phyloP scores from a whole-genome alignment of 2,888 invertebrate species.

The Lepidonotus clava region DNA sequence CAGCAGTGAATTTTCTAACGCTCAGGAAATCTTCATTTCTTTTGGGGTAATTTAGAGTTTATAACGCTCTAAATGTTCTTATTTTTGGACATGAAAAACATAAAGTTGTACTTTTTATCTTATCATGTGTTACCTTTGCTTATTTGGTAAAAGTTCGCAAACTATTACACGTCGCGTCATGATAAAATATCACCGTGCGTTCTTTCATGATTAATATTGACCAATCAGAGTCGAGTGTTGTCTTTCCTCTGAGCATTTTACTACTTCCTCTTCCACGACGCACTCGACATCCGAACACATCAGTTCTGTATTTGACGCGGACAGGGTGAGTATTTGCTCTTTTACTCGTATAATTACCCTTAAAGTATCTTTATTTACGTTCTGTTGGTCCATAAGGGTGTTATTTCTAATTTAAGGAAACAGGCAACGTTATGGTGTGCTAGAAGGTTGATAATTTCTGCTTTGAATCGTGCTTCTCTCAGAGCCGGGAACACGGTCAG shows the following conservation, averaged over 20 bases:
- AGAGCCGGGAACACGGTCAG: too few relatives aligned
- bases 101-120: neutral
- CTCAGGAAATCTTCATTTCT: neutral
- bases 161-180: neutral
- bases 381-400: too few relatives aligned
- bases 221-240: constrained; percentile 2
- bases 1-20: constrained; percentile 9
- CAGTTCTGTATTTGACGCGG: constrained; percentile 12
- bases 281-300: constrained; percentile 1
- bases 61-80: neutral
- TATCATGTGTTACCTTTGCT: neutral
- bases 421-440: too few relatives aligned
- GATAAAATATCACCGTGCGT: neutral
- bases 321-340: constrained; percentile 9
- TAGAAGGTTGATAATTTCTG: too few relatives aligned
- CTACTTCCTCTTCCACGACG: constrained; percentile 51
- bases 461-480: too few relatives aligned
- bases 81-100: neutral
- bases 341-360: too few relatives aligned
- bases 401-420: too few relatives aligned
- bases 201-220: neutral
- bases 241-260: too few relatives aligned
- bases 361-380: too few relatives aligned
- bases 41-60: neutral
- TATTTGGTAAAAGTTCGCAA: neutral